A percentile compares a stretch with the other conserved stretches of the same genome.
Conservation (phyloP, 2,797 vertebrate species). For the Myotis planiceps region DNA sequence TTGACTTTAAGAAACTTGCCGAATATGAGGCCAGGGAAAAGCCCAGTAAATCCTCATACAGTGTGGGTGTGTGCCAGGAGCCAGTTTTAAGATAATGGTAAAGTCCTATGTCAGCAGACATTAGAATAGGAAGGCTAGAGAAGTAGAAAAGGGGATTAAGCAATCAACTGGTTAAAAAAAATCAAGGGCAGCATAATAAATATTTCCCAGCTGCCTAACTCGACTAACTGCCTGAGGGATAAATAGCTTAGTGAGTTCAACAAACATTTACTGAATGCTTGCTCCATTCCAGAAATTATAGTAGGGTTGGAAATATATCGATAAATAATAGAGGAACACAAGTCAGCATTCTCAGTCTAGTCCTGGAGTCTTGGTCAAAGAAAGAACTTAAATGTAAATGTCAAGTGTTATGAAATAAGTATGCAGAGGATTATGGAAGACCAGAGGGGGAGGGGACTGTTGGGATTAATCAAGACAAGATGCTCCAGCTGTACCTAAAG, state of each 20-base stretch:
- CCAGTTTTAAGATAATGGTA: not conserved
- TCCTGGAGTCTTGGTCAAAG: not conserved
- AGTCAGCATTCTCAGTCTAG: not conserved
- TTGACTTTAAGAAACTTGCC: not conserved
- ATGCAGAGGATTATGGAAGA: not conserved
- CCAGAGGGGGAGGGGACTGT: not conserved
- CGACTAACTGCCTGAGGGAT: not conserved
- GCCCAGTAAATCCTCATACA: not conserved
- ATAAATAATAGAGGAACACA: not conserved
- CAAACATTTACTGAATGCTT: not conserved
- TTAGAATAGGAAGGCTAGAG: not conserved
- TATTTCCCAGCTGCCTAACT: not conserved
- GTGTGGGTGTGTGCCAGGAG: not conserved
- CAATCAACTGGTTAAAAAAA: not conserved
- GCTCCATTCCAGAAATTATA: not conserved
- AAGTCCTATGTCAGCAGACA: not conserved
- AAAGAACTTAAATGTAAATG: not conserved
- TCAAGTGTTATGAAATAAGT: not conserved
- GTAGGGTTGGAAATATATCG: not conserved
- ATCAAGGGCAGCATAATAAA: not conserved
- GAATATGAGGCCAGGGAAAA: not conserved
- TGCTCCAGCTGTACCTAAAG: not conserved
- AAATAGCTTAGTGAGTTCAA: not conserved
- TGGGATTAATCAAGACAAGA: not conserved
- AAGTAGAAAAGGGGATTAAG: not conserved